Percentiles rank a stretch among this genome's conserved stretches.
Evolutionary conservation across 2,888 invertebrate genomes (phyloP).

Genomic region (Drosophila heteroneura): DNA sequence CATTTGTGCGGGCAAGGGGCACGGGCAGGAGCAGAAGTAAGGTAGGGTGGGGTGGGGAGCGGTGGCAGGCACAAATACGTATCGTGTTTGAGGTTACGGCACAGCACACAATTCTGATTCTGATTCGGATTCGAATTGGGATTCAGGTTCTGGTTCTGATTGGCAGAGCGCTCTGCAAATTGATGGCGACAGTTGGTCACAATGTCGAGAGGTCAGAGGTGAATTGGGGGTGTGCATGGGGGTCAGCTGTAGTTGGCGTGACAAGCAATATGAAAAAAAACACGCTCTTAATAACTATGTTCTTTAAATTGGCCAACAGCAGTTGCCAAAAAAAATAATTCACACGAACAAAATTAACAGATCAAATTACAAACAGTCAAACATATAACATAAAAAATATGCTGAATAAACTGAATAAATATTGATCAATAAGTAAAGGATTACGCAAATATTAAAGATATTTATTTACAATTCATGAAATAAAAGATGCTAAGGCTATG

Average conservation of each 20-base stretch:
- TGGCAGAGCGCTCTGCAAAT: constrained; percentile 53
- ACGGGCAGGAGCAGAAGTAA: no score
- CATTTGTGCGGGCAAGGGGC: constrained; percentile 11
- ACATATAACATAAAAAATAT: not conserved
- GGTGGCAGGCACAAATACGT: not conserved
- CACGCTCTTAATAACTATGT: constrained; percentile 38
- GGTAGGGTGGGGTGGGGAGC: not conserved
- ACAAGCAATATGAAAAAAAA: constrained; percentile 36
- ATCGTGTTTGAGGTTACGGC: constrained; percentile 53
- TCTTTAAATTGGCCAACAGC: constrained; percentile 1
- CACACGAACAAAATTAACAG: not conserved
- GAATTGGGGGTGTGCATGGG: not conserved
- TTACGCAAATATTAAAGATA: not conserved
- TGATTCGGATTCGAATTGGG: not conserved
- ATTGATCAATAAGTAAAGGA: not conserved
- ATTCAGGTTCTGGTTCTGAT: constrained; percentile 41
- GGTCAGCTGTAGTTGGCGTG: not conserved
- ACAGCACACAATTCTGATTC: constrained; percentile 24
- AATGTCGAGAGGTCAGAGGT: not conserved
- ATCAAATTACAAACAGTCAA: constrained; percentile 12
- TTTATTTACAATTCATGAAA: not conserved
- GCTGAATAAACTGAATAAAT: not conserved
- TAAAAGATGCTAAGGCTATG: no score
- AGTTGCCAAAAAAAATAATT: not conserved
- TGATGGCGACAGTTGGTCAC: constrained; percentile 45